Conservation (phyloP, 1,140 invertebrate species). For the Cydia pomonella region DNA sequence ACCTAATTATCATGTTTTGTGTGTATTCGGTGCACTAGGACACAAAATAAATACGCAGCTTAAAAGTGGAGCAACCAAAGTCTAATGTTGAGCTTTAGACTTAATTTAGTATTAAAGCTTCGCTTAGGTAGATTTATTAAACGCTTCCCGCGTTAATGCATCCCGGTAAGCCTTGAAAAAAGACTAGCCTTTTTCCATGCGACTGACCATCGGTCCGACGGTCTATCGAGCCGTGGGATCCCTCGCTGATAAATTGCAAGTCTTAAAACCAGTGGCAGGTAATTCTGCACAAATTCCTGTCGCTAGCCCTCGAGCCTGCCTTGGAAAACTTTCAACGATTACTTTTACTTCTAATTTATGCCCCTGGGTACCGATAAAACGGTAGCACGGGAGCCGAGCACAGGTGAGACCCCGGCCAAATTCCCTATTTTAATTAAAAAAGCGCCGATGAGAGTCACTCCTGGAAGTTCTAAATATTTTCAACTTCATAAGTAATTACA, state of each 20-base stretch:
- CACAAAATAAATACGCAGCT: constrained; percentile 15
- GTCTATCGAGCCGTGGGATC: constrained; percentile 53
- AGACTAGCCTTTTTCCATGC: constrained; percentile 58
- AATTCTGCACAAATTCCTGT: constrained; percentile 69
- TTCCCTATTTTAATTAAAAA: constrained; percentile 46
- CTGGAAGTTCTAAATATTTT: constrained; percentile 23
- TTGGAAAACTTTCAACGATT: constrained; percentile 72
- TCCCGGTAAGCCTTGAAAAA: constrained; percentile 50
- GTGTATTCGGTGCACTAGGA: background rate
- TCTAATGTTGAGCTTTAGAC: constrained; percentile 25
- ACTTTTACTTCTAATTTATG: constrained; percentile 75
- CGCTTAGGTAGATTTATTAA: constrained; percentile 31
- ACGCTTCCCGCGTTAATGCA: constrained; percentile 39
- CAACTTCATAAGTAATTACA: constrained; percentile 17
- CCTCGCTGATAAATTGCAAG: constrained; percentile 72
- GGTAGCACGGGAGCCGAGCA: constrained; percentile 51
- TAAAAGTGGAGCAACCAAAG: constrained; percentile 23
- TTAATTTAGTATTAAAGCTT: constrained; percentile 30
- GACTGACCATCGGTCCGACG: constrained; percentile 47
- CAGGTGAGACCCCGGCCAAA: constrained; percentile 57
- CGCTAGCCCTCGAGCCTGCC: constrained; percentile 53
- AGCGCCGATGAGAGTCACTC: constrained; percentile 8
- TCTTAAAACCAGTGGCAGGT: constrained; percentile 74
- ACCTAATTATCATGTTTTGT: constrained; percentile 1
- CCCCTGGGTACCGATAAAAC: constrained; percentile 61